Evolutionary conservation across 1,140 invertebrate genomes (phyloP).

Genomic region (Drosophila mauritiana): DNA sequence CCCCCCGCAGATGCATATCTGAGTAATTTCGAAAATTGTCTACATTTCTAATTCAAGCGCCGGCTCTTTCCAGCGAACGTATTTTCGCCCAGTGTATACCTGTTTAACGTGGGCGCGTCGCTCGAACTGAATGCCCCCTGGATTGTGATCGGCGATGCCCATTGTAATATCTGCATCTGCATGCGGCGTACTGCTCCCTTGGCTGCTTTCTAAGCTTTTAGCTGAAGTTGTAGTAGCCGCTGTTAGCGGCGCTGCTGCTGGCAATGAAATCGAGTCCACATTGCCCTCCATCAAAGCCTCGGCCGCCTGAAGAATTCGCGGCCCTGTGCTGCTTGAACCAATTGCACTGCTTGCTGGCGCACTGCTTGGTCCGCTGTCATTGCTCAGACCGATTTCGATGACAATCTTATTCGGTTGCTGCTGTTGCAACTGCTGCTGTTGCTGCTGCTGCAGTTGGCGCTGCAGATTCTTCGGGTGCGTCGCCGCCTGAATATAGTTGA

Average conservation of each 20-base stretch:
- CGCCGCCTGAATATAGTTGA: conserved; percentile 78
- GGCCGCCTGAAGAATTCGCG: conserved; percentile 59
- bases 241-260: conserved; percentile 49
- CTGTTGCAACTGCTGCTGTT: conserved; percentile 14
- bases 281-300: conserved; percentile 74
- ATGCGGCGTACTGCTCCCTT: background rate
- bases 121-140: conserved; percentile 77
- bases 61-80: conserved; percentile 14
- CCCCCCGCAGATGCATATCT: too few relatives aligned
- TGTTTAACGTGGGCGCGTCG: conserved; percentile 75
- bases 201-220: background rate
- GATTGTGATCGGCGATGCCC: conserved; percentile 79
- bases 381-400: conserved; percentile 67
- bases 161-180: conserved; percentile 25
- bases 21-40: too few relatives aligned
- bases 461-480: conserved; percentile 79
- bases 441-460: conserved; percentile 40
- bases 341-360: conserved; percentile 2
- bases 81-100: conserved; percentile 66
- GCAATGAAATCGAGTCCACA: conserved; percentile 82
- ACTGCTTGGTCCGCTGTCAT: conserved; percentile 28
- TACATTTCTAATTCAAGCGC: background rate
- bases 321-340: conserved; percentile 16
- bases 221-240: conserved; percentile 5
- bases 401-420: conserved; percentile 71